These are phyloP conservation scores for Nicator chloris DNA, from an alignment of 2,113 vertebrate species.

Conservation along the genomic window DNA sequence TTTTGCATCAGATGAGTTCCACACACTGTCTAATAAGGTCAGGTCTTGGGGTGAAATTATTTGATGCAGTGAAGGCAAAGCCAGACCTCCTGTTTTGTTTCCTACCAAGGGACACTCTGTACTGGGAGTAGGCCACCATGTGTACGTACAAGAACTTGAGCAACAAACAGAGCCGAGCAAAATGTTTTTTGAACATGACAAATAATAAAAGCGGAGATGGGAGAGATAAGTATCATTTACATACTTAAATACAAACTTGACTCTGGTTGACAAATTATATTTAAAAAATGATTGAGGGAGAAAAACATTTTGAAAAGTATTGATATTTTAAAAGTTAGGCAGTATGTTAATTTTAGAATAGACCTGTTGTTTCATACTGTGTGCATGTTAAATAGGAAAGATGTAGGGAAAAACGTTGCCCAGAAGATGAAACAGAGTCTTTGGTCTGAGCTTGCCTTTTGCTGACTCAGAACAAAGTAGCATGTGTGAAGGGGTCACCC, in stretches of 20 bases:
- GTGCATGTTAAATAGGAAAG: neutral
- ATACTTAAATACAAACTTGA: neutral
- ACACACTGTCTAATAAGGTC: neutral
- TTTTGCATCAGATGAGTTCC: neutral
- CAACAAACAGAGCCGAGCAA: neutral
- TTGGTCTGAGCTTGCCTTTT: neutral
- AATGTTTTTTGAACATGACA: neutral
- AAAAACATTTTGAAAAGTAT: neutral
- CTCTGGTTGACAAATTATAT: neutral
- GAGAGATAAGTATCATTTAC: neutral
- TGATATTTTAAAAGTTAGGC: neutral
- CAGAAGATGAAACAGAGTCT: neutral
- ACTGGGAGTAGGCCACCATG: neutral
- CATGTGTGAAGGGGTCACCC: neutral
- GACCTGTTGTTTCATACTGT: neutral
- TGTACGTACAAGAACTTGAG: neutral
- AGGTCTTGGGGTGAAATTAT: neutral
- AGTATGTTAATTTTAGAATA: neutral
- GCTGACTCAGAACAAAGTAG: neutral
- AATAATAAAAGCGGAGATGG: neutral
- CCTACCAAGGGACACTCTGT: neutral
- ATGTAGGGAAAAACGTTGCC: neutral
- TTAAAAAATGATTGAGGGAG: neutral
- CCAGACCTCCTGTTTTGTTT: neutral
- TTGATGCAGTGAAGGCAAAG: neutral